Percentiles rank a stretch among this genome's conserved stretches.
phyloP scores from a whole-genome alignment of 2,113 vertebrate genomes.

The Ovis canadensis region DNA sequence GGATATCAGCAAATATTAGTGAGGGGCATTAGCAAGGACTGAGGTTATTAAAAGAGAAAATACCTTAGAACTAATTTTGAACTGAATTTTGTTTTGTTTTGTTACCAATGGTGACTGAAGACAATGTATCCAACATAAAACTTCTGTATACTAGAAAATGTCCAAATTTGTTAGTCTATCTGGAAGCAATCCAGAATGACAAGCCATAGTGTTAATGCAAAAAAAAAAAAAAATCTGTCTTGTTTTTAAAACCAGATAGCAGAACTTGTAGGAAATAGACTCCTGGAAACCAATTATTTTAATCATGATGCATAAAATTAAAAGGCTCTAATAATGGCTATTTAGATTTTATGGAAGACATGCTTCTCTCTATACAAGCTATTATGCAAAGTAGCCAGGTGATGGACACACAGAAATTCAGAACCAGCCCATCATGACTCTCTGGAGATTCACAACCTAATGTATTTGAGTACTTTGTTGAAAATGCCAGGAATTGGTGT shows the following conservation, averaged over 20 bases:
- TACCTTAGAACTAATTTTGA: background rate
- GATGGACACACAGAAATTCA: background rate
- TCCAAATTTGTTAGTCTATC: background rate
- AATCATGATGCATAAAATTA: background rate
- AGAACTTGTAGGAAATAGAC: background rate
- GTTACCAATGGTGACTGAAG: background rate
- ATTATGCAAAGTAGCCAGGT: background rate
- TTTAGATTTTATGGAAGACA: background rate
- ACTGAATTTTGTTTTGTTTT: slow-evolving; percentile 16
- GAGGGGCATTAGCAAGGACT: background rate
- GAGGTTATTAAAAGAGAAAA: slow-evolving; percentile 6
- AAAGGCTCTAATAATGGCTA: background rate
- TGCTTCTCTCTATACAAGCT: background rate
- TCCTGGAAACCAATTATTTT: background rate
- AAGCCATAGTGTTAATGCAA: background rate
- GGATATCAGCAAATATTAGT: background rate
- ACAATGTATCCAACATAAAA: slow-evolving; percentile 5
- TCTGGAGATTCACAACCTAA: background rate
- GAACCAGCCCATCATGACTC: background rate
- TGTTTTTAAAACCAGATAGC: slow-evolving; percentile 25
- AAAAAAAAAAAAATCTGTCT: background rate
- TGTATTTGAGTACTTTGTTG: background rate
- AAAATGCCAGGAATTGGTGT: background rate
- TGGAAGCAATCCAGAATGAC: slow-evolving; percentile 5
- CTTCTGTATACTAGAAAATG: background rate